Evolutionary conservation across 2,113 vertebrate species (phyloP), one percentile per base, ranked within the genome.

Genomic region (Oceanodroma tethys): DNA sequence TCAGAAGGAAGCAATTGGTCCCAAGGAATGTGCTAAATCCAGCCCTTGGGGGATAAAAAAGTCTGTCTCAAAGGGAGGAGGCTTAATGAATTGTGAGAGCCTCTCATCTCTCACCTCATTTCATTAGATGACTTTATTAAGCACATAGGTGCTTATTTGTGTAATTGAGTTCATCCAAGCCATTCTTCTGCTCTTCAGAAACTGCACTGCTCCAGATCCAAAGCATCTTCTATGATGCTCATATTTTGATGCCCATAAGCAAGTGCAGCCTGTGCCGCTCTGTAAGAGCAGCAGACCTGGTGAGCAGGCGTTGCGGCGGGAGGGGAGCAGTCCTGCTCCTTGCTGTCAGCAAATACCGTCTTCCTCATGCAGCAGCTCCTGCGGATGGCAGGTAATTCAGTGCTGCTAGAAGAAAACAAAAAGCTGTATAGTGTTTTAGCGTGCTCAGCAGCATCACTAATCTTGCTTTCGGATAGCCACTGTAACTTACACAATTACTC

Each of bases 101-200:
- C 27, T 83, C 80, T 85, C 62, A 65, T 67, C 50, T 78, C 60
- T 91, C n/a, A 66, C 87, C 40, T 48, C 48, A 48, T 87, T 82
- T 93, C 30, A 52, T 63, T 78, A 88, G 59, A 91, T 74, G 45
- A 89, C 32, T 93, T 93, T 71, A 88, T 75, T 82, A 91, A 92
- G 59, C 34, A 73, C 29, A 0, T 48, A 92, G 96, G 55, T 5
- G 4, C 18, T 88, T 66, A 79, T 73, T 73, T 86, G 65, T 81
- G 75, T 59, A 72, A 86, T 11, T 81, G 53, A 81, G 83, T 86
- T 86, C 17, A 76, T 73, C 30, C 79, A 62, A 80, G 32, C 30
- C 23, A 36, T 81, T 79, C 29, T 80, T 47, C 55, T 59, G n/a
- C 79, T 75, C 52, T 71, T 87, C 90, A 91, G 85, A 74, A 67